Percentiles rank a stretch among this genome's conserved stretches.
These are phyloP conservation scores for Ctenodactylus gundi DNA, from an alignment of 2,113 vertebrate species.

Conservation along the genomic window DNA sequence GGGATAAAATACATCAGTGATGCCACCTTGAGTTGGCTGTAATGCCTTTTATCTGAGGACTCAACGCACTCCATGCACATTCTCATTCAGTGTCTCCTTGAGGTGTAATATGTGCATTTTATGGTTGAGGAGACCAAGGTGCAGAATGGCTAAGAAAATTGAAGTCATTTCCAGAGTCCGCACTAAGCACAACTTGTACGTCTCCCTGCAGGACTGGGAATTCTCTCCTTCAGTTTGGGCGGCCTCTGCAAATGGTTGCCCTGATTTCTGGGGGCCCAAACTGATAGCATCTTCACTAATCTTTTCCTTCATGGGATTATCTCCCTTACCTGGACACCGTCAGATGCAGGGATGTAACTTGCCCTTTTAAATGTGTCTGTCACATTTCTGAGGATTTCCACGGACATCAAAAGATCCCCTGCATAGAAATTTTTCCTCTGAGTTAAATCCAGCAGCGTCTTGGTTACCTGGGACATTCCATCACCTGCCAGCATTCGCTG, in stretches of 20 bases:
- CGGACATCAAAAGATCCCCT: conserved; percentile 96
- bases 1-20: conserved; percentile 35
- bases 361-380: conserved; percentile 98
- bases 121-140: background rate
- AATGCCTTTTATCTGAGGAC: conserved; percentile 7
- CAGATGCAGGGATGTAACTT: conserved; percentile 96
- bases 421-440: conserved; percentile 98
- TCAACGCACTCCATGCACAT: conserved; percentile 1
- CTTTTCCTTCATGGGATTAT: background rate
- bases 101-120: background rate
- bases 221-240: background rate
- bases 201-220: background rate
- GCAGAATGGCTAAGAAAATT: background rate
- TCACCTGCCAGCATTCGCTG: conserved; percentile 95
- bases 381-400: conserved; percentile 99
- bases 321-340: conserved; percentile 95
- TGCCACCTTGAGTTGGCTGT: conserved; percentile 38
- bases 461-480: conserved; percentile 99
- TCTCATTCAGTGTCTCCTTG: background rate
- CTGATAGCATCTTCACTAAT: background rate
- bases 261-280: background rate
- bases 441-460: conserved; percentile 96
- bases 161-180: background rate
- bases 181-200: background rate
- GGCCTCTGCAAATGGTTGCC: background rate